Percentiles rank a stretch among this genome's conserved stretches.
These are phyloP conservation scores for Aurelia sp. DNA, from an alignment of 30 jellyfish, hydroid and myxozoan genomes.

Conservation along the genomic window DNA sequence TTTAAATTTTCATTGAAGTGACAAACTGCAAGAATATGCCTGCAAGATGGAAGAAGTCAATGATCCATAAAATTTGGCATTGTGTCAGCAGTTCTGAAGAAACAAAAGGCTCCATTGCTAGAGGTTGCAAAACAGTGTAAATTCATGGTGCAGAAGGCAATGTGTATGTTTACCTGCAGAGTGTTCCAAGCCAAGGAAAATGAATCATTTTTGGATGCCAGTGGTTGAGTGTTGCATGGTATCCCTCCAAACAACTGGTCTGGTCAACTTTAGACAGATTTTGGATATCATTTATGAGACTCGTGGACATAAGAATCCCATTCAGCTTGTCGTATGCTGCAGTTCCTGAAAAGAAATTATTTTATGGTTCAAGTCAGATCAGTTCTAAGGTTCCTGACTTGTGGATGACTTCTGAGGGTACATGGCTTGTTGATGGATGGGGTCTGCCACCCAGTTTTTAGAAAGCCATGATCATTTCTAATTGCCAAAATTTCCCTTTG, in stretches of 20 bases:
- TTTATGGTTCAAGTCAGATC: too few relatives aligned
- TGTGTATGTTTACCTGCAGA: constrained; percentile 24
- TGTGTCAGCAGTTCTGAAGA: too few relatives aligned
- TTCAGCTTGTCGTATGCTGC: constrained; percentile 29
- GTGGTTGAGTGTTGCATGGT: constrained; percentile 35
- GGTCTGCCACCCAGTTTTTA: too few relatives aligned
- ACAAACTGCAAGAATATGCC: constrained; percentile 28
- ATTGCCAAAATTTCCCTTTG: too few relatives aligned
- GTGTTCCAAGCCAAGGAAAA: constrained; percentile 20
- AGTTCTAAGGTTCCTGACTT: too few relatives aligned
- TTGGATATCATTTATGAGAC: constrained; percentile 18
- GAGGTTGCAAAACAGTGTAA: too few relatives aligned
- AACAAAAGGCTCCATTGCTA: too few relatives aligned
- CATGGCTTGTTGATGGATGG: too few relatives aligned
- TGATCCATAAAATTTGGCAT: too few relatives aligned
- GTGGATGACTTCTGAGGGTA: too few relatives aligned
- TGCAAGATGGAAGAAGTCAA: not conserved
- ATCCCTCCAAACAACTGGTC: constrained; percentile 46
- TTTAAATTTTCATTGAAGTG: constrained; percentile 39
- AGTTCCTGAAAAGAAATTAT: constrained; percentile 18
- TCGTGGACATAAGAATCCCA: not conserved
- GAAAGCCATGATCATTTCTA: too few relatives aligned
- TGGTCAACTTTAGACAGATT: constrained; percentile 44
- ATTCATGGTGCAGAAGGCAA: too few relatives aligned
- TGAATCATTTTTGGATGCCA: constrained; percentile 50